Conservation (phyloP, 2,888 invertebrate genomes). For the Xylophagus ater region DNA sequence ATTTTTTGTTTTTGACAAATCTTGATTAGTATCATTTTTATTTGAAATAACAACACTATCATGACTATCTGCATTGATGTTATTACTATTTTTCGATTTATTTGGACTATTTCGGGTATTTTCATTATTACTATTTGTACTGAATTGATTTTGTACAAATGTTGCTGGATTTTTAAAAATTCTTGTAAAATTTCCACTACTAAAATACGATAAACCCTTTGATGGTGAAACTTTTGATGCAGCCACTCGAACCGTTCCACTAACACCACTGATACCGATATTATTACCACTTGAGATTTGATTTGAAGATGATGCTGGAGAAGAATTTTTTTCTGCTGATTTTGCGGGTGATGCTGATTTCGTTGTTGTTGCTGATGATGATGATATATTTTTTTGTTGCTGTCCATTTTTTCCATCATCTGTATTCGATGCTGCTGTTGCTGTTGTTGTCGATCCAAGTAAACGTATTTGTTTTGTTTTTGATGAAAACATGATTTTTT, state of each 20-base stretch:
- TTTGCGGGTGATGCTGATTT: background rate
- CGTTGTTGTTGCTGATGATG: background rate
- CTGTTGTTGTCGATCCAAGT: constrained; percentile 8
- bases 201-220: constrained; percentile 18
- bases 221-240: constrained; percentile 12
- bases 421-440: background rate
- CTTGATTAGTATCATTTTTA: too few species aligned
- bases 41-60: too few species aligned
- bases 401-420: background rate
- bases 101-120: too few species aligned
- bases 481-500: constrained; percentile 12
- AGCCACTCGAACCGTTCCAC: too few species aligned
- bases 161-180: constrained; percentile 20
- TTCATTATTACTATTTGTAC: constrained; percentile 6
- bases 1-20: too few species aligned
- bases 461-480: constrained; percentile 14
- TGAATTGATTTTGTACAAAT: constrained; percentile 19
- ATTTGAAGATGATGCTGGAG: background rate
- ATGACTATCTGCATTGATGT: too few species aligned
- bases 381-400: background rate
- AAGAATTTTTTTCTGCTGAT: constrained; percentile 4
- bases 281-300: background rate
- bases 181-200: constrained; percentile 17
- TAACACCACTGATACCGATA: background rate
- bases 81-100: too few species aligned